phyloP scores from a whole-genome alignment of 2,113 vertebrate species.

The Anguilla japonica region DNA sequence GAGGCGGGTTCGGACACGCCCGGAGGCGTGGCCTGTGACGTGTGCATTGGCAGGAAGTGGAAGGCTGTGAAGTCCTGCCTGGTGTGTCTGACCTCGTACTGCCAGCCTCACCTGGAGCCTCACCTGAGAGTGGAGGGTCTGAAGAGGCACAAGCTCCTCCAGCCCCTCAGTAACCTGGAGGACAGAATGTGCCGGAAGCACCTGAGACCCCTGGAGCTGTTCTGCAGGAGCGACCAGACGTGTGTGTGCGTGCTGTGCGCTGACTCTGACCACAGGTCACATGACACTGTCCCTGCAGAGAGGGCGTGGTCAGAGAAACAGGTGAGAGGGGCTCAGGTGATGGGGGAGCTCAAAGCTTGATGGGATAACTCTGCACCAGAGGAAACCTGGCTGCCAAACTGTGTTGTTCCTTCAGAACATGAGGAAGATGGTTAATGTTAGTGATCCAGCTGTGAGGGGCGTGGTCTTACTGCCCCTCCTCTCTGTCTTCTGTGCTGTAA shows the following conservation, averaged over 20 bases:
- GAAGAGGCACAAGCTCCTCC: conserved; percentile 79
- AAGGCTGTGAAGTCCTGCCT: conserved; percentile 84
- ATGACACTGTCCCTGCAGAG: conserved; percentile 76
- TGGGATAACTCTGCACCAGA: too few species aligned
- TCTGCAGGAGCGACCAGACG: conserved; percentile 83
- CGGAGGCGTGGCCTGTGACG: conserved; percentile 83
- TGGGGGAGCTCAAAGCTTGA: neutral
- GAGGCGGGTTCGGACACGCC: neutral
- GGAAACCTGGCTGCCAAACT: too few species aligned
- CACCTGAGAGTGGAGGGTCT: conserved; percentile 79
- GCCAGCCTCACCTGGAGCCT: conserved; percentile 82
- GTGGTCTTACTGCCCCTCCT: neutral
- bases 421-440: too few species aligned
- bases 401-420: too few species aligned
- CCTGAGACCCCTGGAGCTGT: conserved; percentile 85
- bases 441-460: too few species aligned
- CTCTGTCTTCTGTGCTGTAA: neutral
- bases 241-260: conserved; percentile 89
- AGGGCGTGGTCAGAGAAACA: conserved; percentile 78
- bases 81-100: conserved; percentile 89
- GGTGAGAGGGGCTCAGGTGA: conserved; percentile 60
- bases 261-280: conserved; percentile 85
- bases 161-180: conserved; percentile 80
- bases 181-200: conserved; percentile 82
- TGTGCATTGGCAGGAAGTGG: conserved; percentile 78